Conservation (phyloP, 1,140 invertebrate species). For the Drosophila triauraria region DNA sequence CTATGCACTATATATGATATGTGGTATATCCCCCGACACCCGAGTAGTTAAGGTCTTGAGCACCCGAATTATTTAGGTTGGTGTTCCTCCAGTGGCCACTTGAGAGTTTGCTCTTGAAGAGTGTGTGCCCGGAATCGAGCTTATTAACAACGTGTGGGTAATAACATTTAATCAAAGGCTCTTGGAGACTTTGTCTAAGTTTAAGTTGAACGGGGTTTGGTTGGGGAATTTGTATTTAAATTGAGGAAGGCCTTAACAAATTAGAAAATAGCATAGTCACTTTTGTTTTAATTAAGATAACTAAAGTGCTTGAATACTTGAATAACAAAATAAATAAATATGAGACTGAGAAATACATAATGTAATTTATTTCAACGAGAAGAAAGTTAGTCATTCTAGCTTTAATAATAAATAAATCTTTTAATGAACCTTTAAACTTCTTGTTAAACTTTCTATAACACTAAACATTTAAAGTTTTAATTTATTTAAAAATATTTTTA, state of each 20-base stretch:
- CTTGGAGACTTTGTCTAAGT: not conserved
- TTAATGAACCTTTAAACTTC: too few relatives aligned
- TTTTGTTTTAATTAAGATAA: not conserved
- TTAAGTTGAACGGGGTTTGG: slow-evolving; percentile 2
- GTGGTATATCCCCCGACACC: too few relatives aligned
- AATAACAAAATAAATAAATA: too few relatives aligned
- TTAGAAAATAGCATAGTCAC: too few relatives aligned
- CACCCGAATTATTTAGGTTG: slow-evolving; percentile 33
- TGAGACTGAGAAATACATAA: too few relatives aligned
- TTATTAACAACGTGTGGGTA: slow-evolving; percentile 40
- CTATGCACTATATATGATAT: not conserved
- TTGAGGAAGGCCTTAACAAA: too few relatives aligned
- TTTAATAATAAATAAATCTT: not conserved
- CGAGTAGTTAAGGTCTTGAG: slow-evolving; percentile 7
- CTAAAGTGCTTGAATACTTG: not conserved
- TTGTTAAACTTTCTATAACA: too few relatives aligned
- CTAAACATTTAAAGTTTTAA: too few relatives aligned
- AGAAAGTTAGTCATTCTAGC: too few relatives aligned
- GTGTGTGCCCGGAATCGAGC: slow-evolving; percentile 15
- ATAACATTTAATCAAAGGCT: slow-evolving; percentile 14
- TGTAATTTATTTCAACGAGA: not conserved
- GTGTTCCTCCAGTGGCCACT: slow-evolving; percentile 59
- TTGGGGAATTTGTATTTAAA: not conserved
- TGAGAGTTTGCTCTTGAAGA: slow-evolving; percentile 31
- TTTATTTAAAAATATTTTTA: not conserved